Evolutionary conservation across 2,113 vertebrate genomes (phyloP).

Genomic region (Holacanthus passer): DNA sequence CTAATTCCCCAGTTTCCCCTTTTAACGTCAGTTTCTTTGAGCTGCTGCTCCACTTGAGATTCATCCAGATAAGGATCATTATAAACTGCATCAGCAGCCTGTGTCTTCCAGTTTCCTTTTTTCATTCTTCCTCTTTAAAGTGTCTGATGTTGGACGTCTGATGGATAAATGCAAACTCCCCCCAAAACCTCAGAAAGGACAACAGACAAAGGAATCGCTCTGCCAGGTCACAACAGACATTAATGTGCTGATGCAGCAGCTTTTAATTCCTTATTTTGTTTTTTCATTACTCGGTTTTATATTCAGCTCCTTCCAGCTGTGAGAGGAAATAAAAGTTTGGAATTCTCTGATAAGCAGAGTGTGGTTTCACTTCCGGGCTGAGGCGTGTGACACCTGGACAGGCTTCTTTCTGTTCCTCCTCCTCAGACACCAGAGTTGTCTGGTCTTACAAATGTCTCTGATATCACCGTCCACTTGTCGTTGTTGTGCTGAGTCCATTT

Average conservation of each 20-base stretch:
- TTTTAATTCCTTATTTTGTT: not conserved
- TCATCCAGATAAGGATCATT: not conserved
- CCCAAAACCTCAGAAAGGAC: no score
- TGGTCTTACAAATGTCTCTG: not conserved
- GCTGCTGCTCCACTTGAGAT: no score
- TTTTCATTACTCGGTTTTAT: not conserved
- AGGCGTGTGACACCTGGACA: not conserved
- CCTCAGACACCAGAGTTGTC: accelerated
- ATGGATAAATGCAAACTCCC: no score
- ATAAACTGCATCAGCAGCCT: no score
- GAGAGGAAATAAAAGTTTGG: not conserved
- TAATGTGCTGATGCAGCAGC: no score
- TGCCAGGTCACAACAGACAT: not conserved
- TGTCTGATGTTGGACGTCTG: no score
- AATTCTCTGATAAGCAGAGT: not conserved
- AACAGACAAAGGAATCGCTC: no score
- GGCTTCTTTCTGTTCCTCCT: not conserved
- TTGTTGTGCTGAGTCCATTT: not conserved
- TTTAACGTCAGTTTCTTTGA: not conserved
- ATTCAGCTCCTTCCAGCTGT: not conserved
- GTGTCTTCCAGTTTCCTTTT: not conserved
- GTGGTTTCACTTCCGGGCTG: not conserved
- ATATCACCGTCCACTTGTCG: not conserved
- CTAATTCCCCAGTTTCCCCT: no score
- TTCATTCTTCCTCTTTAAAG: not conserved